Conservation (phyloP, 2,797 vertebrate species). For the Pseudochaenichthys georgianus region DNA sequence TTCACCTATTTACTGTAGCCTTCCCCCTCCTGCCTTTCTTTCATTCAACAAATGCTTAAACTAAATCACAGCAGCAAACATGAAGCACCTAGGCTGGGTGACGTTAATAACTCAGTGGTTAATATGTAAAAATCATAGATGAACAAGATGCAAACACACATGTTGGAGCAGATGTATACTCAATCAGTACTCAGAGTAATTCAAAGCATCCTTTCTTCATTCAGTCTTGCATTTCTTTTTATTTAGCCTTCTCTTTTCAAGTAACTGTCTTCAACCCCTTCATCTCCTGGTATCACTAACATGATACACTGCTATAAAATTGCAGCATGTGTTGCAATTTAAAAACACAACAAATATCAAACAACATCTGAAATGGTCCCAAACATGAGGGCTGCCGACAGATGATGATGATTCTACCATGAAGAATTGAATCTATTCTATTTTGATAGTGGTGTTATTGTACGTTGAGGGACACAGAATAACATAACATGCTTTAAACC, state of each 20-base stretch:
- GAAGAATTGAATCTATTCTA: not conserved
- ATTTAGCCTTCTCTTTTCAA: not conserved
- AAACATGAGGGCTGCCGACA: not conserved
- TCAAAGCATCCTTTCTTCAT: not conserved
- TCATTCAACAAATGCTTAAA: not conserved
- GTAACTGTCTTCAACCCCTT: not conserved
- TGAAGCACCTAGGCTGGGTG: not conserved
- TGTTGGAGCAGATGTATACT: not conserved
- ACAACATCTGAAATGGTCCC: too few relatives aligned
- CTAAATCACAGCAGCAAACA: slow-evolving; percentile 22
- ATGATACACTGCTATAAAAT: not conserved
- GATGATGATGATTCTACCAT: not conserved
- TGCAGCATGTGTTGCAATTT: not conserved
- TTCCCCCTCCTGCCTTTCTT: not conserved
- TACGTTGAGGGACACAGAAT: not conserved
- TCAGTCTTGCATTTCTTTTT: not conserved
- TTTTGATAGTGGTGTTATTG: not conserved
- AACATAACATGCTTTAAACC: not conserved
- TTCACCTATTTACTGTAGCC: not conserved
- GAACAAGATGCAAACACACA: not conserved
- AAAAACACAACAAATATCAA: not conserved
- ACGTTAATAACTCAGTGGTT: slow-evolving; percentile 12
- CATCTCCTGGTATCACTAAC: not conserved
- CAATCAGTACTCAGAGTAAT: not conserved
- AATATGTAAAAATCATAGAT: slow-evolving; percentile 20